These are phyloP conservation scores for Anniella stebbinsi DNA, from an alignment of 2,797 vertebrate genomes.

Conservation along the genomic window DNA sequence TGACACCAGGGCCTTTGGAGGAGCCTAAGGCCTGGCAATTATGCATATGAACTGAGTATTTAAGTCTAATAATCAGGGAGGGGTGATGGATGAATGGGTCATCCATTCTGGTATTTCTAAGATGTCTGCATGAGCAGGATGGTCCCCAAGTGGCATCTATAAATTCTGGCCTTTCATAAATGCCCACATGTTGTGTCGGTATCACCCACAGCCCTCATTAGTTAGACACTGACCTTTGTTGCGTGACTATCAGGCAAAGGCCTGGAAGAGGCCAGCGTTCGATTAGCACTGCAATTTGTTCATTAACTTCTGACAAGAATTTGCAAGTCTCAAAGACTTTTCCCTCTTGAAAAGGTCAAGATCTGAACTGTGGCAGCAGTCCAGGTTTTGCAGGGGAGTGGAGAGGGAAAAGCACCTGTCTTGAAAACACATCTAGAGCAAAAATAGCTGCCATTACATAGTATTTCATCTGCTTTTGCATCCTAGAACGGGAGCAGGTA, in stretches of 20 bases:
- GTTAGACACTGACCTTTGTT: constrained; percentile 80
- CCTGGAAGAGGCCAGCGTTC: constrained; percentile 73
- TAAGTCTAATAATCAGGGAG: constrained; percentile 76
- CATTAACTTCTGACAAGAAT: constrained; percentile 80
- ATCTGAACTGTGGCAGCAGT: constrained; percentile 53
- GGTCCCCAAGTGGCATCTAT: constrained; percentile 77
- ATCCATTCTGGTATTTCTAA: constrained; percentile 70
- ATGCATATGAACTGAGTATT: constrained; percentile 75
- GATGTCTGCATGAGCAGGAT: constrained; percentile 71
- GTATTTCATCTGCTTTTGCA: constrained; percentile 37
- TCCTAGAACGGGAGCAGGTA: constrained; percentile 66
- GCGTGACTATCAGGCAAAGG: constrained; percentile 75
- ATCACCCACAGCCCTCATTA: constrained; percentile 80
- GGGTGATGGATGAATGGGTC: constrained; percentile 76
- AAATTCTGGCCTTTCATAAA: constrained; percentile 78
- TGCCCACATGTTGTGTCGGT: constrained; percentile 72
- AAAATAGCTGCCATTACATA: constrained; percentile 53
- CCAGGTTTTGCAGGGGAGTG: not conserved
- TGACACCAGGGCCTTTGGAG: constrained; percentile 72
- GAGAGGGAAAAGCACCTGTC: constrained; percentile 64
- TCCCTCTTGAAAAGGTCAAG: constrained; percentile 80
- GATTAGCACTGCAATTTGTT: constrained; percentile 82
- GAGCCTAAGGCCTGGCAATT: constrained; percentile 75
- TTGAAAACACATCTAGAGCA: constrained; percentile 66
- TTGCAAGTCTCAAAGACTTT: constrained; percentile 78